These are phyloP conservation scores for Drosophila kohkoa DNA, from an alignment of 1,140 invertebrate species.

Conservation along the genomic window DNA sequence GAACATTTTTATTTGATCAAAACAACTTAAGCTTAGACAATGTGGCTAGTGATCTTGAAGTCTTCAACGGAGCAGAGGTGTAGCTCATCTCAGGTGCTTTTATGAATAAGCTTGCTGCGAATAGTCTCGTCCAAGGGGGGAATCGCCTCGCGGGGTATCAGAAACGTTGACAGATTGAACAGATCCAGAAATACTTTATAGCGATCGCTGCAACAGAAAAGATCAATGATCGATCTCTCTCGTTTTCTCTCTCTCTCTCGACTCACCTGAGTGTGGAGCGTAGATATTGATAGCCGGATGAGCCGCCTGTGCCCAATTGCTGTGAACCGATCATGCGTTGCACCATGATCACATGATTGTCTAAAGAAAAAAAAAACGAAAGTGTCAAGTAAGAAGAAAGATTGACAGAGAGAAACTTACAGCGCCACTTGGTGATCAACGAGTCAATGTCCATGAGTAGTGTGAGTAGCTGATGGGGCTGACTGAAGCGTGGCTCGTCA, in stretches of 20 bases:
- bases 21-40: background rate
- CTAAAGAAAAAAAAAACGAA: slow-evolving; percentile 86
- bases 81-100: slow-evolving; percentile 39
- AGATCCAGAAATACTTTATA: slow-evolving; percentile 99
- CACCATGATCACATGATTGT: slow-evolving; percentile 99
- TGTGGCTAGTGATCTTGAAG: background rate
- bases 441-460: slow-evolving; percentile 99
- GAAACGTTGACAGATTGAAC: slow-evolving; percentile 98
- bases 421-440: slow-evolving; percentile 99
- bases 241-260: background rate
- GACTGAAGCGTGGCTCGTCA: slow-evolving; percentile 98
- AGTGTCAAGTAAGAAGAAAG: slow-evolving; percentile 18
- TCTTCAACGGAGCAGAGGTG: background rate
- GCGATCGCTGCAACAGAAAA: slow-evolving; percentile 91
- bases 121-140: slow-evolving; percentile 93
- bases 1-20: slow-evolving; percentile 5
- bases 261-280: slow-evolving; percentile 97
- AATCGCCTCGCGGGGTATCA: slow-evolving; percentile 96
- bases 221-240: slow-evolving; percentile 3
- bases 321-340: slow-evolving; percentile 99
- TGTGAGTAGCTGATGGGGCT: slow-evolving; percentile 97
- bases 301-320: slow-evolving; percentile 98
- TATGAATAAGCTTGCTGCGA: slow-evolving; percentile 75
- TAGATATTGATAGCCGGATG: slow-evolving; percentile 99
- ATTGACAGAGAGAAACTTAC: slow-evolving; percentile 88